These are phyloP conservation scores for Alfaro cultratus DNA, from an alignment of 2,797 vertebrate species.

Conservation along the genomic window DNA sequence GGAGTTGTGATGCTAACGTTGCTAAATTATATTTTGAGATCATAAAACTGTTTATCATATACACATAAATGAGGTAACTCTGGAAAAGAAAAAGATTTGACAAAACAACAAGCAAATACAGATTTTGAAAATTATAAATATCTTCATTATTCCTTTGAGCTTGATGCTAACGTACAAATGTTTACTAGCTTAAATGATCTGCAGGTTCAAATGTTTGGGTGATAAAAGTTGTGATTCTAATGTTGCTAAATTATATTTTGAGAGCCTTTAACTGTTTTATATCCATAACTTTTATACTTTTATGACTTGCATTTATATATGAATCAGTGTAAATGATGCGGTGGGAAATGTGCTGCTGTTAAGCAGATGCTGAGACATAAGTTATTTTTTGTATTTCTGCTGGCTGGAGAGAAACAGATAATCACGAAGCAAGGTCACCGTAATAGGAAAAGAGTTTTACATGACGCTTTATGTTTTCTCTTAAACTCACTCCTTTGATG, in stretches of 20 bases:
- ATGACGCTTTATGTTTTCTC: neutral
- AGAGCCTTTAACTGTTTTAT: neutral
- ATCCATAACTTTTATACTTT: neutral
- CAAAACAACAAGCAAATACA: neutral
- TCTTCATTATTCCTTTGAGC: neutral
- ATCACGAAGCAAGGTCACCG: neutral
- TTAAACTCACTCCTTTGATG: neutral
- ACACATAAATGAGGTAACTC: too few species aligned
- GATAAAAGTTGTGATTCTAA: neutral
- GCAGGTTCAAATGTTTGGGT: neutral
- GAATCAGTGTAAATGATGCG: neutral
- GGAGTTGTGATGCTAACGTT: neutral
- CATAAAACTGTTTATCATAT: neutral
- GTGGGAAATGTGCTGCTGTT: neutral
- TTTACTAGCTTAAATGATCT: neutral
- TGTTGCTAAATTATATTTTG: neutral
- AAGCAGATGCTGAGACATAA: neutral
- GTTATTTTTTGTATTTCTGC: neutral
- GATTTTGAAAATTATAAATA: neutral
- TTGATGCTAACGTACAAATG: neutral
- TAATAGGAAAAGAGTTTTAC: fast-evolving
- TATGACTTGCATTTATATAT: neutral
- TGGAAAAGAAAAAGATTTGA: neutral
- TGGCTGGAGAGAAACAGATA: slow-evolving; percentile 1
- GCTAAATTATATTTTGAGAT: neutral